These are phyloP conservation scores for Lanistes nyassanus DNA, from an alignment of 1,140 invertebrate species.

Conservation along the genomic window DNA sequence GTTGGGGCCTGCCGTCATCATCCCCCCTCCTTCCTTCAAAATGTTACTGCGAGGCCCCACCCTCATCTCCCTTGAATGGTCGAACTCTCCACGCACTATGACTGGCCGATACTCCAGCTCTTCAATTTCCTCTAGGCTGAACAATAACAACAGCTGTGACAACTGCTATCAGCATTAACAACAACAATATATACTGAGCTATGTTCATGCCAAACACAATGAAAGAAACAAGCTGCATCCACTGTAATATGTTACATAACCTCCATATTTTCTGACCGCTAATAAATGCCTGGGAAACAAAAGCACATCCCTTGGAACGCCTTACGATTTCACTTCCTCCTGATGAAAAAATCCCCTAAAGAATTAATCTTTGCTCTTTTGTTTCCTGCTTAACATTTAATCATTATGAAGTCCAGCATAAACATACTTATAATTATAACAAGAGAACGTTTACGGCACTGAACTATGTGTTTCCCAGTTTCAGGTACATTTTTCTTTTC, in stretches of 20 bases:
- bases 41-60: constrained; percentile 80
- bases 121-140: constrained; percentile 71
- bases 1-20: constrained; percentile 28
- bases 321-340: too few relatives aligned
- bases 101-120: constrained; percentile 80
- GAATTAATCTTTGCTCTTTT: too few relatives aligned
- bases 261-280: background rate
- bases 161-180: background rate
- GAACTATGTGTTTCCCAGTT: too few relatives aligned
- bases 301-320: too few relatives aligned
- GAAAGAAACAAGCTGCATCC: background rate
- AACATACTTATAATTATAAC: too few relatives aligned
- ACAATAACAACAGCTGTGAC: constrained; percentile 12
- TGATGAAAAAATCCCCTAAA: too few relatives aligned
- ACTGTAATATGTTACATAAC: background rate
- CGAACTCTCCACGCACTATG: constrained; percentile 75
- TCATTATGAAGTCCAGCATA: too few relatives aligned
- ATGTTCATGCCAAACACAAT: background rate
- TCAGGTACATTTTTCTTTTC: too few relatives aligned
- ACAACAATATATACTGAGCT: background rate
- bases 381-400: too few relatives aligned
- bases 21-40: constrained; percentile 10
- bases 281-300: too few relatives aligned
- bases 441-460: too few relatives aligned
- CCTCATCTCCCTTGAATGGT: constrained; percentile 75